Base-by-base conservation (phyloP, 2,797 vertebrate genomes). In the Acridotheres tristis region DNA sequence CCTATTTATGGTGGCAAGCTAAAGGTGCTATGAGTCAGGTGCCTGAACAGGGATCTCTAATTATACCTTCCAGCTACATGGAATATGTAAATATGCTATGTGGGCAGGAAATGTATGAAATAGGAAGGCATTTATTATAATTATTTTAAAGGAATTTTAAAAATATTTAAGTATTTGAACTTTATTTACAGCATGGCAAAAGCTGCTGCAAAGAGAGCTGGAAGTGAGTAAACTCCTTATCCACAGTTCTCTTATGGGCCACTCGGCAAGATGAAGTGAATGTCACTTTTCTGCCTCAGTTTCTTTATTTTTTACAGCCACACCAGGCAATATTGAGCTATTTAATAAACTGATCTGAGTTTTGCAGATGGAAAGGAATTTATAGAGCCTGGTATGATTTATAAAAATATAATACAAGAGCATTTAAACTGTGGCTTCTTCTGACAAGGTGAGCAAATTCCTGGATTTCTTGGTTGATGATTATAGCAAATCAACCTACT, bases 1-100 rank as follows among this genome's bases (percentile, higher is more conserved):
- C 80, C 89, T 92, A 85, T 93, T 96, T 96, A 90, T 84, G 93
- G 91, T 75, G 83, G 66, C 55, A 86, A 65, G 76, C 47, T 94
- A 83, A 90, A 95, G 96, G 91, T 93, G 89, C 85, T 93, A 51
- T 96, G 96, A 96, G 89, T 96, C 95, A 96, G 93, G 93, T 93
- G 69, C 89, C 76, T 90, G 82, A 94, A 71, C n/a, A 86, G 69
- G 43, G 82, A 89, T 93, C 82, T 93, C 91, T 96, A 95, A 95
- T 94, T 94, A 91, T 86, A 94, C 89, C 88, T 96, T 89, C 94
- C 73, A 91, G 73, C 69, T 77, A 83, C 67, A 11, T 18, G 55
- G 13, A 94, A 91, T 91, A 94, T 90, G 85, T 88, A 96, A 96
- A 96, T 96, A 91, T 2, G 2, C 62, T 77, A 57, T 23, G 91